phyloP scores from a whole-genome alignment of 2,888 invertebrate genomes.

The Sympetrum striolatum region DNA sequence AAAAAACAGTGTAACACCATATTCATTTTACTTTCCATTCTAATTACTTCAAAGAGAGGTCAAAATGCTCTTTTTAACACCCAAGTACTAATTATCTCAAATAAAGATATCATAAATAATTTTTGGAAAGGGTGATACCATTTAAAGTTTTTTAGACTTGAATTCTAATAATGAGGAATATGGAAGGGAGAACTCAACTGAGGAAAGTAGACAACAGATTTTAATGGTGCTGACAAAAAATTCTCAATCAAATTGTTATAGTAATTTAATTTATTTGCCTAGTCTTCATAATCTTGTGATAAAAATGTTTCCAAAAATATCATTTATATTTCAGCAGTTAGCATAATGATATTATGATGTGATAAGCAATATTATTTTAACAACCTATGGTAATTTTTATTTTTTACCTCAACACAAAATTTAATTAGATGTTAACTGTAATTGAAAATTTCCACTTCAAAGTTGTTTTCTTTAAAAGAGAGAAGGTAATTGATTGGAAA shows the following conservation, averaged over 20 bases:
- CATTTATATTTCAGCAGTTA: not conserved
- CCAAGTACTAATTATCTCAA: too few species aligned
- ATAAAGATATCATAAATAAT: not conserved
- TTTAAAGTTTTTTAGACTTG: not conserved
- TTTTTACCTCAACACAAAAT: not conserved
- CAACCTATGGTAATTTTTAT: not conserved
- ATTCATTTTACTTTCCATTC: too few species aligned
- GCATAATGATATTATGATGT: not conserved
- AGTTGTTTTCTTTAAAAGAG: too few species aligned
- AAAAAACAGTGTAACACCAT: too few species aligned
- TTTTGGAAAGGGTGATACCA: not conserved
- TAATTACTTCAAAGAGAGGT: too few species aligned
- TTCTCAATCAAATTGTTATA: not conserved
- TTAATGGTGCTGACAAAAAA: slow-evolving; percentile 12
- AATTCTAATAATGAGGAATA: not conserved
- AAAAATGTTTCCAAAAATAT: not conserved
- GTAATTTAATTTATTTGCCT: not conserved
- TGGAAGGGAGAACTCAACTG: not conserved
- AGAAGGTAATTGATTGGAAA: too few species aligned
- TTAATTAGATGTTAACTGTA: not conserved
- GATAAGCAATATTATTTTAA: not conserved
- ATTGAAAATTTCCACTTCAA: not conserved
- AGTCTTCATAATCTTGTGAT: slow-evolving; percentile 22
- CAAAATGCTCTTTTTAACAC: too few species aligned
- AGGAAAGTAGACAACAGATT: not conserved